Conservation (phyloP, 2,113 vertebrate species). For the Hippoglossus stenolepis region DNA sequence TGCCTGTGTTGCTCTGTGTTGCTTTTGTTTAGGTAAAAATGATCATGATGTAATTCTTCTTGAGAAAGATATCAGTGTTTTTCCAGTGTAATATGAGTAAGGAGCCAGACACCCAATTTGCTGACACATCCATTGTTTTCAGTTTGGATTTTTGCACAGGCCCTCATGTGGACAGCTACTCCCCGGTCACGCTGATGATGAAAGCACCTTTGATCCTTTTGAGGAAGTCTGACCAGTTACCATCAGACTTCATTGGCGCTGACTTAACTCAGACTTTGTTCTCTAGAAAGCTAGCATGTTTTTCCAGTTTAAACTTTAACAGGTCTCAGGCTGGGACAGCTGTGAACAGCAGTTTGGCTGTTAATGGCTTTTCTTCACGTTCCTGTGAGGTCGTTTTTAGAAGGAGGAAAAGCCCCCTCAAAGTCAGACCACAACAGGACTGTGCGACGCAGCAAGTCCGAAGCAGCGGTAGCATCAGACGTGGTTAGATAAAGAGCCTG, state of each 20-base stretch:
- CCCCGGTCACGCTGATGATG: background rate
- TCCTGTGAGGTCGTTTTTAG: conserved; percentile 57
- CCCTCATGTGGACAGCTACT: conserved; percentile 42
- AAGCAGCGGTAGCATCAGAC: background rate
- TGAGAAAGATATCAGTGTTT: background rate
- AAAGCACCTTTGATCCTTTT: conserved; percentile 72
- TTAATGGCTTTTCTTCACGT: conserved; percentile 82
- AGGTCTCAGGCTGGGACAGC: background rate
- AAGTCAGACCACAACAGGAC: conserved; percentile 9
- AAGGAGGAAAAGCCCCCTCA: conserved; percentile 1
- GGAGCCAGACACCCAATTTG: background rate
- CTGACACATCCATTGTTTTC: conserved; percentile 1
- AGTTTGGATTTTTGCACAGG: conserved; percentile 44
- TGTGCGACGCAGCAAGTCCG: conserved; percentile 4
- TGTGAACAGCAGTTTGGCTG: background rate
- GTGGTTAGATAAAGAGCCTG: conserved; percentile 54
- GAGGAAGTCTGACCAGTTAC: conserved; percentile 47
- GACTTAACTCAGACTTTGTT: conserved; percentile 58
- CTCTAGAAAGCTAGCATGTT: conserved; percentile 51
- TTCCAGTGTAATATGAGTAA: background rate
- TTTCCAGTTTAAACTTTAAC: conserved; percentile 30
- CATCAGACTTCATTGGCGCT: conserved; percentile 25
- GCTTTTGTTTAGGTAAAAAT: background rate
- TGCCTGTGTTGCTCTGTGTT: background rate
- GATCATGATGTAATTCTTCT: background rate